These are phyloP conservation scores for Drosophila falleni DNA, from an alignment of 2,888 invertebrate genomes.

Conservation along the genomic window DNA sequence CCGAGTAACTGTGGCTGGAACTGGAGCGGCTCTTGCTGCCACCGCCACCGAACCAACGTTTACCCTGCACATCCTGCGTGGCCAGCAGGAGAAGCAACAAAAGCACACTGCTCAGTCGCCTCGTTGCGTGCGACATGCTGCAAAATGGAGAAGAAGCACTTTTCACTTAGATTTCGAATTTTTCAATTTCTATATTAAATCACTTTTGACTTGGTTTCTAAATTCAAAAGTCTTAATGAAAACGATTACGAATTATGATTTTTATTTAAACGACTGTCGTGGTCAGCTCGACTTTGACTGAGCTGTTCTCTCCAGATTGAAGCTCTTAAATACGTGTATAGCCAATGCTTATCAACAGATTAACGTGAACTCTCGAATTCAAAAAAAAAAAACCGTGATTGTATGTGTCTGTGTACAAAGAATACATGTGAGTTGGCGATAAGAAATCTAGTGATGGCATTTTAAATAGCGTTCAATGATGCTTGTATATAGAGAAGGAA, in stretches of 20 bases:
- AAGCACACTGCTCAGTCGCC: constrained; percentile 49
- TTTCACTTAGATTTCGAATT: not conserved
- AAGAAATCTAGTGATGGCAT: constrained; percentile 29
- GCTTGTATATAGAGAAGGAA: not conserved
- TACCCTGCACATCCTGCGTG: constrained; percentile 63
- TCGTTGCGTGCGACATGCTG: constrained; percentile 56
- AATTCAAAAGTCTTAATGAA: not conserved
- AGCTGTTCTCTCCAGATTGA: constrained; percentile 4
- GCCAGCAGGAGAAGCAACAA: constrained; percentile 58
- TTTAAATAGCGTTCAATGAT: constrained; percentile 3
- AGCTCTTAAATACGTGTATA: constrained; percentile 34
- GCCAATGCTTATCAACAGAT: constrained; percentile 26
- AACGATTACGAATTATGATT: constrained; percentile 6
- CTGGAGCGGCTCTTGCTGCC: constrained; percentile 63
- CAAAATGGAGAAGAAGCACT: not conserved
- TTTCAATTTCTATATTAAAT: not conserved
- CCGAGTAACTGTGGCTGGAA: constrained; percentile 42
- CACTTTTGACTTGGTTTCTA: not conserved
- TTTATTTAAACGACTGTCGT: constrained; percentile 5
- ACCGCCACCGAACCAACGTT: constrained; percentile 68
- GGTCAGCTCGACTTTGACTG: constrained; percentile 31
- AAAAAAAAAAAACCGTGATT: constrained; percentile 5
- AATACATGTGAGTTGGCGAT: constrained; percentile 16
- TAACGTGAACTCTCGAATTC: not conserved
- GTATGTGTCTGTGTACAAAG: not conserved